Base-by-base conservation (phyloP, 2,888 invertebrate species). In the Tetragonula carbonaria region DNA sequence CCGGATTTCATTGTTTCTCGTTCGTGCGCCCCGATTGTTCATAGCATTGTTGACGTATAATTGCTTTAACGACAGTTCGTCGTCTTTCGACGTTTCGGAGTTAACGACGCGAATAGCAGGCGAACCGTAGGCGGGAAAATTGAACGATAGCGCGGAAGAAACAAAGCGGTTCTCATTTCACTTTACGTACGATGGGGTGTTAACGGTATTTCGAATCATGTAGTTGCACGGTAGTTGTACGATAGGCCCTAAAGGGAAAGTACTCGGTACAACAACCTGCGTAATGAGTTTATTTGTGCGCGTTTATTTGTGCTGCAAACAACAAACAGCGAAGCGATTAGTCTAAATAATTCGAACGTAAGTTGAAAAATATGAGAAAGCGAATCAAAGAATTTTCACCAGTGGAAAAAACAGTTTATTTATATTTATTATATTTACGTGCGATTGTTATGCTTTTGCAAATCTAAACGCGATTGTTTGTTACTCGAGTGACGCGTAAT, bases 161-260 rank as follows among this genome's bases (percentile, higher is more conserved):
- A 72, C 80, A 62, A 77, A 87, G 87, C 55, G 87, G 86, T 87
- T 87, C 87, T 86, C 87, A 87, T 86, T 81, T 62, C 71, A 23
- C 50, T 16, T 57, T 73, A 62, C 28, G 2, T 13, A n/a, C 55
- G n/a, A 77, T 53, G 85, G 84, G 84, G 80, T 85, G 75, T 23
- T 84, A 85, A 84, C 85, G 80, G 84, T 80, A 85, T 80, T 55
- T 71, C 51, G 33, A 72, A 81, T 85, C 62, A 23, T 62, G 23
- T 62, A 59, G 57, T 45, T 57, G 28, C 51, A 63, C 38, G 45
- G 45, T 62, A 53, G 53, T 21, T 53, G 28, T 57, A 55, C 62
- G 21, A 8, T 23, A 55, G 50, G 11, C 76, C 76, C 28, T 53
- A 62, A 72, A 66, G 62, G 75, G 70, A 68, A 72, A 62, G 45